A percentile compares a stretch with the other conserved stretches of the same genome.
phyloP scores from a whole-genome alignment of 2,797 vertebrate species.

The Onychomys arenicola region DNA sequence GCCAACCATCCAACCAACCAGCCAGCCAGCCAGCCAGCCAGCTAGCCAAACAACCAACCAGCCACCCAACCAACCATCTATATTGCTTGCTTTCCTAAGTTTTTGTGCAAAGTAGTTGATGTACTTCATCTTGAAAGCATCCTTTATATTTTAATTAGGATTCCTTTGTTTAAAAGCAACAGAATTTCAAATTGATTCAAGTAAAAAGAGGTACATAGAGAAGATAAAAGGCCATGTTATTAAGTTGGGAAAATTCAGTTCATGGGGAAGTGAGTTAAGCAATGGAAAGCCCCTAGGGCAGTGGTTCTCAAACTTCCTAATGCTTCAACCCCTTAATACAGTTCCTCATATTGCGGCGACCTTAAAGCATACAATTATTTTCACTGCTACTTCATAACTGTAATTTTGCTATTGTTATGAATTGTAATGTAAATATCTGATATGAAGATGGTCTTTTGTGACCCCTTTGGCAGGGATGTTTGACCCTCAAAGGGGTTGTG shows the following conservation, averaged over 20 bases:
- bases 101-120: neutral
- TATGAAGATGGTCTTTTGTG: neutral
- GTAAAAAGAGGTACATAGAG: neutral
- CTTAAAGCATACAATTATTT: neutral
- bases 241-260: neutral
- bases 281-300: neutral
- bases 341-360: neutral
- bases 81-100: constrained; percentile 30
- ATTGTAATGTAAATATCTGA: neutral
- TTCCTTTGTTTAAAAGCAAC: constrained; percentile 47
- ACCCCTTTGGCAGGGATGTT: neutral
- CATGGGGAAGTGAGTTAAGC: neutral
- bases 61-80: no score
- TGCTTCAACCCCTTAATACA: neutral
- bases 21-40: neutral
- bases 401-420: neutral
- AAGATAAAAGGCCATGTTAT: neutral
- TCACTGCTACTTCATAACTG: neutral
- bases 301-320: neutral
- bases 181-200: neutral
- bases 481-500: neutral
- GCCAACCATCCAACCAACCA: neutral
- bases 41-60: neutral
- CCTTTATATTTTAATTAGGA: neutral
- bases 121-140: neutral